phyloP scores from a whole-genome alignment of 2,888 invertebrate species.

The Steromphala cineraria region DNA sequence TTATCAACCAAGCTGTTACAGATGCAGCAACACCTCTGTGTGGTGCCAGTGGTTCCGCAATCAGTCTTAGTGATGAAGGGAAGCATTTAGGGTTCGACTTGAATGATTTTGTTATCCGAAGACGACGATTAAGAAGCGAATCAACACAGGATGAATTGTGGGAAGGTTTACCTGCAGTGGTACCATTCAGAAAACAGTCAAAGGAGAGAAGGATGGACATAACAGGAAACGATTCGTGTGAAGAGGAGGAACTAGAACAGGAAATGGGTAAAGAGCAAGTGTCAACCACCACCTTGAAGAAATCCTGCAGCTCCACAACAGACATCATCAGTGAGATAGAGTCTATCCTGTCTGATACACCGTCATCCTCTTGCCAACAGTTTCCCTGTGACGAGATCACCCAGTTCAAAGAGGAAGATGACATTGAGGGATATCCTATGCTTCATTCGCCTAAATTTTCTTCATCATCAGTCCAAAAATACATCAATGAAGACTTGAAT shows the following conservation, averaged over 20 bases:
- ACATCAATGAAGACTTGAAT: too few species aligned
- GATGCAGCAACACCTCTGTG: too few species aligned
- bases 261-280: background rate
- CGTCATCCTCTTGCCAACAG: background rate
- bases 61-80: background rate
- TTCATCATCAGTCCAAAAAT: too few species aligned
- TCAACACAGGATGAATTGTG: conserved; percentile 1
- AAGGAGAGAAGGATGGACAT: background rate
- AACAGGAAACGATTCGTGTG: background rate
- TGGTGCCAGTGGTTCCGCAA: background rate
- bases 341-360: background rate
- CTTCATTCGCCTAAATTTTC: too few species aligned
- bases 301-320: background rate
- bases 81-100: background rate
- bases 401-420: too few species aligned
- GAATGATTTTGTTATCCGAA: conserved; percentile 13
- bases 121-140: conserved; percentile 20
- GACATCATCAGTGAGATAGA: background rate
- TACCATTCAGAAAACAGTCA: background rate
- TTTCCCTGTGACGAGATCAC: too few species aligned
- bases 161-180: conserved; percentile 20
- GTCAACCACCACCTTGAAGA: too few species aligned
- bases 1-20: too few species aligned
- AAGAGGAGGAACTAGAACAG: background rate
- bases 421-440: too few species aligned